phyloP scores from a whole-genome alignment of 2,797 vertebrate genomes.

The Channallabes apus region DNA sequence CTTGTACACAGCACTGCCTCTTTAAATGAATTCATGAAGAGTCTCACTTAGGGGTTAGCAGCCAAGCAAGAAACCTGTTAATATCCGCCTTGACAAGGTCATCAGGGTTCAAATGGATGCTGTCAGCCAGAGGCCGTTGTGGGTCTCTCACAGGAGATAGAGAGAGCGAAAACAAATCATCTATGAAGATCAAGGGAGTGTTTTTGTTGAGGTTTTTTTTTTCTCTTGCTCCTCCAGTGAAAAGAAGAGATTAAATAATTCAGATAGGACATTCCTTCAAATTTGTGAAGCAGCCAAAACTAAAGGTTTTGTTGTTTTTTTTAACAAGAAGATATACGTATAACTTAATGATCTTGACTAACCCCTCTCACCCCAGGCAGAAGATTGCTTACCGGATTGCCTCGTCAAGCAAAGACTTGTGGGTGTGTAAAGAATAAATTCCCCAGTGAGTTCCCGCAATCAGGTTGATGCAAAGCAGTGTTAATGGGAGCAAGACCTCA shows the following conservation, averaged over 20 bases:
- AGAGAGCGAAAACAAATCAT: background rate
- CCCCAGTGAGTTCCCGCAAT: background rate
- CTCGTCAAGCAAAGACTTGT: too few species aligned
- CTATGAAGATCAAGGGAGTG: background rate
- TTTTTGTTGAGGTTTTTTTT: background rate
- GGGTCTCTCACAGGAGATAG: slow-evolving; percentile 3
- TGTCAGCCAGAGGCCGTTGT: slow-evolving; percentile 11
- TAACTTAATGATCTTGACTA: background rate
- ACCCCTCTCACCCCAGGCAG: background rate
- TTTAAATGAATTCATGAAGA: slow-evolving; percentile 26
- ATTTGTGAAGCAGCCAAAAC: slow-evolving; percentile 10
- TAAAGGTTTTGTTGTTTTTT: background rate
- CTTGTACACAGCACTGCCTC: slow-evolving; percentile 11
- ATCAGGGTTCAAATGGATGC: slow-evolving; percentile 29
- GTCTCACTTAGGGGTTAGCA: slow-evolving; percentile 11
- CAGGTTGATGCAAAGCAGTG: slow-evolving; percentile 1
- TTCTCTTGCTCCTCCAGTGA: background rate
- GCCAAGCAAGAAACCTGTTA: slow-evolving; percentile 36
- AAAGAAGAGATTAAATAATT: slow-evolving; percentile 18
- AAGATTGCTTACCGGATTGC: slow-evolving; percentile 1
- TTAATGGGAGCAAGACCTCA: slow-evolving; percentile 1
- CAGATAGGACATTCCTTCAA: background rate
- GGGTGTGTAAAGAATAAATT: background rate
- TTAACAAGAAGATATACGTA: background rate
- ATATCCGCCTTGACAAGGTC: slow-evolving; percentile 32